phyloP scores from a whole-genome alignment of 2,113 vertebrate genomes.

The Gallinago paraguaiae region DNA sequence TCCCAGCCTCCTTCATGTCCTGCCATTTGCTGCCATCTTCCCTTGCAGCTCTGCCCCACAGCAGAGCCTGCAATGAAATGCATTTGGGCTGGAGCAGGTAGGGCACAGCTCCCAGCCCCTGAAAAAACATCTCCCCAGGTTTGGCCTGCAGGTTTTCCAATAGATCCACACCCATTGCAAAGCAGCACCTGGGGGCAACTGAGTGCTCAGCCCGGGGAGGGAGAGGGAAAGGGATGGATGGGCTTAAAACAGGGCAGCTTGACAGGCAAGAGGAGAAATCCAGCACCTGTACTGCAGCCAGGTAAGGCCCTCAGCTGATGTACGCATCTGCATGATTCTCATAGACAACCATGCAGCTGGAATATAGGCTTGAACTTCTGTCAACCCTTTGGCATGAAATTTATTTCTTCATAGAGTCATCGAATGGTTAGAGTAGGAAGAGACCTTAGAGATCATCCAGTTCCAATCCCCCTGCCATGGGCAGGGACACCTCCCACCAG shows the following conservation, averaged over 20 bases:
- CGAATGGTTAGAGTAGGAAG: too few species aligned
- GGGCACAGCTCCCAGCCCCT: constrained; percentile 2
- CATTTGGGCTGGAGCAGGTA: constrained; percentile 11
- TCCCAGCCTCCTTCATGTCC: accelerated
- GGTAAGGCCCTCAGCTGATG: not conserved
- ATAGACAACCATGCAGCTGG: accelerated
- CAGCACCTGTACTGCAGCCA: not conserved
- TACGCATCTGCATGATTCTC: not conserved
- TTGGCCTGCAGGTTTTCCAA: not conserved
- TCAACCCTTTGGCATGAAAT: not conserved
- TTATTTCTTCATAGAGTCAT: not conserved
- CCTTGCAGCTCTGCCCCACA: not conserved
- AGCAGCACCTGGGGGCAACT: not conserved
- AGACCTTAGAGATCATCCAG: too few species aligned
- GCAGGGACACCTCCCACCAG: too few species aligned
- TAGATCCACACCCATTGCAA: constrained; percentile 11
- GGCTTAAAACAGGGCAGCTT: not conserved
- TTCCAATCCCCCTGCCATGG: too few species aligned
- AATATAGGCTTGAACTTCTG: not conserved
- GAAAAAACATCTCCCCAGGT: constrained; percentile 38
- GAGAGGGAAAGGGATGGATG: not conserved
- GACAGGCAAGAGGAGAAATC: not conserved
- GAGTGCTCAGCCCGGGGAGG: not conserved
- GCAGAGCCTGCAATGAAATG: not conserved
- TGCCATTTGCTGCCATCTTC: not conserved